These are phyloP conservation scores for Vespertilio murinus DNA, from an alignment of 2,797 vertebrate genomes.

Conservation along the genomic window DNA sequence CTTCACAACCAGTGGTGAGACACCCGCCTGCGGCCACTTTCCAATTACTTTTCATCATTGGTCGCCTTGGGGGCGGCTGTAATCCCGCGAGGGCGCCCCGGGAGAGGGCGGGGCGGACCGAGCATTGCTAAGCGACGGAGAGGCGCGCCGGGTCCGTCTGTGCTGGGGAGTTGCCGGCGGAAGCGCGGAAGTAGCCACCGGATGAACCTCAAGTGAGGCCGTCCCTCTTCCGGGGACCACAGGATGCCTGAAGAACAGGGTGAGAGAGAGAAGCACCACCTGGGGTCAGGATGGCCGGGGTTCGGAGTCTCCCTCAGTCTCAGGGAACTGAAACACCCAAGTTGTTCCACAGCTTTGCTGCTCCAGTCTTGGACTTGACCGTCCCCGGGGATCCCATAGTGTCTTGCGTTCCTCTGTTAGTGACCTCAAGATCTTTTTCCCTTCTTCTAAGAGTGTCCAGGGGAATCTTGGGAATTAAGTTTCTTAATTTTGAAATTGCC, in stretches of 20 bases:
- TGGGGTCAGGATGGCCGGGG: not conserved
- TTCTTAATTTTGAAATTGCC: constrained; percentile 9
- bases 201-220: constrained; percentile 49
- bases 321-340: constrained; percentile 57
- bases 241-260: not conserved
- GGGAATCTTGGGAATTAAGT: not conserved
- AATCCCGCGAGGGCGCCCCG: not conserved
- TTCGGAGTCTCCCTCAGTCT: not conserved
- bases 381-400: not conserved
- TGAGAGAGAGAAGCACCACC: not conserved
- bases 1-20: not conserved
- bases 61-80: not conserved
- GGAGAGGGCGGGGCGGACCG: not conserved
- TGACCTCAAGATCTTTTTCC: not conserved
- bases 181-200: not conserved
- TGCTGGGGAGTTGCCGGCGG: not conserved
- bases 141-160: not conserved
- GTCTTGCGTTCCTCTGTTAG: not conserved
- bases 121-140: constrained; percentile 52
- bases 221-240: not conserved
- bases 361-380: not conserved
- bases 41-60: constrained; percentile 45
- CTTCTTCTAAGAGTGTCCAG: not conserved
- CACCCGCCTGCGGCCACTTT: not conserved
- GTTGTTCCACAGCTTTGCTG: not conserved